A percentile compares a stretch with the other conserved stretches of the same genome.
Evolutionary conservation across 1,140 invertebrate species (phyloP).

Genomic region (Psix sp.): DNA sequence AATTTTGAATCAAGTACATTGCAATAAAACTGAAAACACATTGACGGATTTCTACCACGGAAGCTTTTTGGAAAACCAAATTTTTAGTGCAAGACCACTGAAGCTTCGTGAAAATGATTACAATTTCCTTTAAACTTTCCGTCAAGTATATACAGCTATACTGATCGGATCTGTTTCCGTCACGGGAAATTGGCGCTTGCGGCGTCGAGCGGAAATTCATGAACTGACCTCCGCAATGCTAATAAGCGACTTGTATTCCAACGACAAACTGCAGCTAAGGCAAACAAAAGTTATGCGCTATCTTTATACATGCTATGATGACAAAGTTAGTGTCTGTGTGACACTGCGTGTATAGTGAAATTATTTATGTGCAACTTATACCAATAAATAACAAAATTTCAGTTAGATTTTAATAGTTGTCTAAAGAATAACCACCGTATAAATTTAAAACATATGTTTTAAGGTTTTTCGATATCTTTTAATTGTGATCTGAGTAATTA

Average conservation of each 20-base stretch:
- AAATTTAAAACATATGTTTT: too few relatives aligned
- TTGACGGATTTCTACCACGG: too few relatives aligned
- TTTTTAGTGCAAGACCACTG: conserved; percentile 23
- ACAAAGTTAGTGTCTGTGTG: conserved; percentile 1
- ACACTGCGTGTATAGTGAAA: too few relatives aligned
- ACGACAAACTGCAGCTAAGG: conserved; percentile 36
- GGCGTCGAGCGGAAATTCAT: conserved; percentile 68
- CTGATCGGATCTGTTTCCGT: conserved; percentile 64
- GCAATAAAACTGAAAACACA: too few relatives aligned
- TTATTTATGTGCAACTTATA: too few relatives aligned
- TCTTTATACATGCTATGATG: conserved; percentile 14
- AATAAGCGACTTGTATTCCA: conserved; percentile 61
- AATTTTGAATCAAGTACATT: too few relatives aligned
- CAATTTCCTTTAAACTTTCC: conserved; percentile 53
- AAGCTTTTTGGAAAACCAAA: conserved; percentile 14
- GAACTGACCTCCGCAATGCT: conserved; percentile 67
- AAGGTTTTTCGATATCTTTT: too few relatives aligned
- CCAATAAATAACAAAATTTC: too few relatives aligned
- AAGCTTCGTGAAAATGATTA: conserved; percentile 33
- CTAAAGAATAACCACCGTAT: too few relatives aligned
- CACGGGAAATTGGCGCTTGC: conserved; percentile 71
- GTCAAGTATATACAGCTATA: conserved; percentile 25
- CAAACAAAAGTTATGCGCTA: conserved; percentile 14
- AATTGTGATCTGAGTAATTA: too few relatives aligned
- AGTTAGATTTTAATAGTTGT: too few relatives aligned